Evolutionary conservation across 2,113 vertebrate genomes (phyloP).

Genomic region (Oncorhynchus gorbuscha): DNA sequence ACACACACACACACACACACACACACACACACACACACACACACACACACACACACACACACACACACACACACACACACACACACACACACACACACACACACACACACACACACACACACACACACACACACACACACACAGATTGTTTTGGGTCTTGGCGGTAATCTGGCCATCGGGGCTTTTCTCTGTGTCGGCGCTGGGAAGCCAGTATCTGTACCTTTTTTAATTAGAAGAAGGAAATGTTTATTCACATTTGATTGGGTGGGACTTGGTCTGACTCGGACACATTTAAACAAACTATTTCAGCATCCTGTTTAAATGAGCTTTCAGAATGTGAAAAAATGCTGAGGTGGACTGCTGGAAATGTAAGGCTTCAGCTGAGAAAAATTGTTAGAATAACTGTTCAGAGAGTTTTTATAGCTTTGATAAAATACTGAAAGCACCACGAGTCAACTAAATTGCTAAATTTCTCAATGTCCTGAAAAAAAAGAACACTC

Average conservation of each 20-base stretch:
- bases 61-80: conserved; percentile 19
- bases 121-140: conserved; percentile 19
- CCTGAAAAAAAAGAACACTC: no score
- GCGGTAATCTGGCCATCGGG: conserved; percentile 52
- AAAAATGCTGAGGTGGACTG: conserved; percentile 39
- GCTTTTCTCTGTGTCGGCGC: conserved; percentile 27
- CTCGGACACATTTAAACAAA: conserved; percentile 87
- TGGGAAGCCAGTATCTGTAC: conserved; percentile 68
- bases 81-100: conserved; percentile 19
- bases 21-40: conserved; percentile 19
- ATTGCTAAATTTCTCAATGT: no score
- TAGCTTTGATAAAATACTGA: no score
- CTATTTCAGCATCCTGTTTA: conserved; percentile 87
- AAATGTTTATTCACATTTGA: conserved; percentile 87
- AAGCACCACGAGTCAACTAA: no score
- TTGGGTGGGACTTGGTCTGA: conserved; percentile 81
- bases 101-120: conserved; percentile 19
- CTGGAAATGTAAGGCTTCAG: conserved; percentile 44
- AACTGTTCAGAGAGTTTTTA: no score
- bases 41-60: conserved; percentile 19
- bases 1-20: conserved; percentile 19
- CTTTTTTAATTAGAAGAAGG: conserved; percentile 83
- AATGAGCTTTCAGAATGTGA: conserved; percentile 66
- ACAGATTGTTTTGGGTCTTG: conserved; percentile 50
- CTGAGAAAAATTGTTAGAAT: not conserved